Base-by-base conservation (phyloP, 1,140 invertebrate species). In the Zaprionus davidi region DNA sequence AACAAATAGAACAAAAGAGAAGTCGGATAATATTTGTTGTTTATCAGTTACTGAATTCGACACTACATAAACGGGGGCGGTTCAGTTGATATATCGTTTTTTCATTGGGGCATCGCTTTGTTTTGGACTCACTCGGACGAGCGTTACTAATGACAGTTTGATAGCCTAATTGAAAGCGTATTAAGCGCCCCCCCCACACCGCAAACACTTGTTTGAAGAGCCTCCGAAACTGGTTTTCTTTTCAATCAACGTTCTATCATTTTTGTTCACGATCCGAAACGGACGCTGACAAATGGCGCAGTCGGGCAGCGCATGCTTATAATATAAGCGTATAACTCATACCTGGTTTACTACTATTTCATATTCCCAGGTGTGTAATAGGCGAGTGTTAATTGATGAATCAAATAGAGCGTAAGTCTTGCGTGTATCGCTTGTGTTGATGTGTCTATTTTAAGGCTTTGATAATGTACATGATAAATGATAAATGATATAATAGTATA, bases 141-240 rank as follows among this genome's bases (percentile, higher is more conserved):
- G 59, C 62, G 24, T 65, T 57, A 81, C 58, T 88, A 81, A 88
- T 88, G 66, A 56, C 78, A 75, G 72, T 78, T 88, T 81, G 71
- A 88, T 88, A 78, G 75, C 69, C 79, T 71, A 62, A 64, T 82
- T 86, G 65, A 71, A 79, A 66, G 68, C 66, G 56, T 68, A 80
- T 80, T 71, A 75, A 76, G 49, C 36, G 58, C 49, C 38, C 49
- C 17, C 6, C 31, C 49, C 49, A 34, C 31, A 34, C 31, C 31
- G 9, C 9, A 34, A 72, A 71, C 69, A 78, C 67, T 71, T 69
- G 28, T 59, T 59, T 49, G 28, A 59, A 46, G 17, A 12, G 17
- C 1, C 24, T 53, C 41, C 46, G 11, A 60, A 86, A 87, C 84
- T 53, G 56, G 80, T 83, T 88, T 63, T 20, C 41, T 51, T 44